Evolutionary conservation across 2,888 invertebrate genomes (phyloP).

Genomic region (Glyphotaelius pellucidus): DNA sequence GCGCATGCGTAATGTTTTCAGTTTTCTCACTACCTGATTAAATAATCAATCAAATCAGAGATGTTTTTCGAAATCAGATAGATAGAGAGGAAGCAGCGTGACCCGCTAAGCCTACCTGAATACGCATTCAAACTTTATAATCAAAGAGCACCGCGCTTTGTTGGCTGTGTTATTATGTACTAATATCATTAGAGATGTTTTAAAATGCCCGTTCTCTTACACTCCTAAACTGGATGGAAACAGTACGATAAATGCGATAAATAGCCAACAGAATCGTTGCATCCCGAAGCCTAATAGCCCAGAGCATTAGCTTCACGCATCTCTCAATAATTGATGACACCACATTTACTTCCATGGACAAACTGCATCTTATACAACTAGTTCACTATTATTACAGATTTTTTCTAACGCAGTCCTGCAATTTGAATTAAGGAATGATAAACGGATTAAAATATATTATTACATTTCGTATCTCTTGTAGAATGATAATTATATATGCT

Average conservation of each 20-base stretch:
- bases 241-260: conserved; percentile 11
- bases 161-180: conserved; percentile 48
- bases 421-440: background rate
- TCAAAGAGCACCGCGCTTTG: conserved; percentile 42
- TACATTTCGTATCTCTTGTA: background rate
- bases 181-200: conserved; percentile 53
- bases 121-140: conserved; percentile 46
- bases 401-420: background rate
- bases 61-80: conserved; percentile 39
- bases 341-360: background rate
- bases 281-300: conserved; percentile 48
- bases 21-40: conserved; percentile 46
- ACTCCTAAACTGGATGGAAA: conserved; percentile 42
- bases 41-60: conserved; percentile 51
- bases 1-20: conserved; percentile 46
- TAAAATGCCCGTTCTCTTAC: conserved; percentile 46
- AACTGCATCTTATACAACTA: conserved; percentile 12
- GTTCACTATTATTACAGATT: conserved; percentile 12
- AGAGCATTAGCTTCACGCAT: conserved; percentile 47
- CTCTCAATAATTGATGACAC: conserved; percentile 42
- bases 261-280: conserved; percentile 25
- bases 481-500: background rate
- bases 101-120: conserved; percentile 51
- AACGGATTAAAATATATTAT: background rate
- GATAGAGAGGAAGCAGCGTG: conserved; percentile 32